phyloP scores from a whole-genome alignment of 2,888 invertebrate species.

The Tetheella fluctuosa region DNA sequence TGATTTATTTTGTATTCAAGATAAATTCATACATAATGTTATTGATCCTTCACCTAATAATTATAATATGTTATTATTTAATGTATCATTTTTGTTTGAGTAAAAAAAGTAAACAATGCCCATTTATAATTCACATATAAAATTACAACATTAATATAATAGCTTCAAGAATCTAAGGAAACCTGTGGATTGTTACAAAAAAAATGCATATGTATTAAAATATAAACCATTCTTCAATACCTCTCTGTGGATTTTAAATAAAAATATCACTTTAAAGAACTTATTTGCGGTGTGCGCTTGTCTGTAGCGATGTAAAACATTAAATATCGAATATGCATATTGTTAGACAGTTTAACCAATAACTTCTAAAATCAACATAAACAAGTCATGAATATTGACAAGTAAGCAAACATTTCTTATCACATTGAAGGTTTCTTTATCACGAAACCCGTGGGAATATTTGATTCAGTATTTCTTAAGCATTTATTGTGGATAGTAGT shows the following conservation, averaged over 20 bases:
- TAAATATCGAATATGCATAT: too few species aligned
- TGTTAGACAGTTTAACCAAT: too few species aligned
- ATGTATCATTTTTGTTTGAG: not conserved
- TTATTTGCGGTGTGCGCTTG: not conserved
- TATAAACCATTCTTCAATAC: not conserved
- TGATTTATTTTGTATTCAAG: not conserved
- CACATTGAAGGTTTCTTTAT: slow-evolving; percentile 26
- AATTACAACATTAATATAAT: not conserved
- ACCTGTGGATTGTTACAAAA: not conserved
- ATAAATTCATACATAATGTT: not conserved
- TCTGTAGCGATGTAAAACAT: not conserved
- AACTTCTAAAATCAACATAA: slow-evolving; percentile 11
- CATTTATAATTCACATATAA: not conserved
- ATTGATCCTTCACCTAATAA: not conserved
- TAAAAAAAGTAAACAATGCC: not conserved
- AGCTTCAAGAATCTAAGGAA: not conserved
- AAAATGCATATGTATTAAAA: not conserved
- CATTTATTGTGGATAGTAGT: not conserved
- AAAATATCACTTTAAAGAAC: not conserved
- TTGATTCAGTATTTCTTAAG: slow-evolving; percentile 14
- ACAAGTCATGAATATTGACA: slow-evolving; percentile 32
- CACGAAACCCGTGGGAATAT: slow-evolving; percentile 42
- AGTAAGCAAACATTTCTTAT: slow-evolving; percentile 45
- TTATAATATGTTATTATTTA: slow-evolving; percentile 1
- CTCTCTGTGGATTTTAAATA: not conserved